These are phyloP conservation scores for Enoplosus armatus DNA, from an alignment of 2,797 vertebrate species.

Conservation along the genomic window DNA sequence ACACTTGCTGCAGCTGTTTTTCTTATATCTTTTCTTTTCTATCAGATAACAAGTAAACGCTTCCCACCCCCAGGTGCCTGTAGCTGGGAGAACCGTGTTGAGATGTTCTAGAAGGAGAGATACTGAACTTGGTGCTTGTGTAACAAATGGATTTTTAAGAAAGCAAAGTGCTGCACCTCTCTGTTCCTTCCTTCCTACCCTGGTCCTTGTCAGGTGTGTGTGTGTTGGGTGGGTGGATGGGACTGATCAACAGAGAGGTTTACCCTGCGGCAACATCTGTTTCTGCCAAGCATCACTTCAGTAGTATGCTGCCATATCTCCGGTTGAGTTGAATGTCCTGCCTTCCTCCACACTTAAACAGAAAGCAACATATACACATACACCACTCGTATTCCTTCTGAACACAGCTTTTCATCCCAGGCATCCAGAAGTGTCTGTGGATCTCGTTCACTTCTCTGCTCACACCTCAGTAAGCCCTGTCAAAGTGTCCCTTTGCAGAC, in stretches of 20 bases:
- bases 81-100: slow-evolving; percentile 56
- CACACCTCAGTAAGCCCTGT: slow-evolving; percentile 10
- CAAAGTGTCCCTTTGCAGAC: slow-evolving; percentile 17
- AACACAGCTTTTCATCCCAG: slow-evolving; percentile 25
- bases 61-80: slow-evolving; percentile 52
- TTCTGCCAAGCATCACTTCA: slow-evolving; percentile 84
- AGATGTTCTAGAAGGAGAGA: slow-evolving; percentile 86
- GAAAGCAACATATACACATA: slow-evolving; percentile 24
- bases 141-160: slow-evolving; percentile 90
- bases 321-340: slow-evolving; percentile 71
- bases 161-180: slow-evolving; percentile 76
- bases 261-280: slow-evolving; percentile 90
- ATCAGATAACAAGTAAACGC: slow-evolving; percentile 47
- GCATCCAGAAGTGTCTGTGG: not conserved
- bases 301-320: slow-evolving; percentile 82
- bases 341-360: slow-evolving; percentile 47
- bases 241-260: slow-evolving; percentile 83
- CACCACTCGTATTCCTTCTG: slow-evolving; percentile 45
- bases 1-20: slow-evolving; percentile 29
- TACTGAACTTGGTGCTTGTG: slow-evolving; percentile 88
- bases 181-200: slow-evolving; percentile 58
- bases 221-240: slow-evolving; percentile 53
- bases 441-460: slow-evolving; percentile 21
- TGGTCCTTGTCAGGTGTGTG: slow-evolving; percentile 42
- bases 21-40: slow-evolving; percentile 43